Evolutionary conservation across 1,140 invertebrate species (phyloP).

Genomic region (Solenopsis invicta): DNA sequence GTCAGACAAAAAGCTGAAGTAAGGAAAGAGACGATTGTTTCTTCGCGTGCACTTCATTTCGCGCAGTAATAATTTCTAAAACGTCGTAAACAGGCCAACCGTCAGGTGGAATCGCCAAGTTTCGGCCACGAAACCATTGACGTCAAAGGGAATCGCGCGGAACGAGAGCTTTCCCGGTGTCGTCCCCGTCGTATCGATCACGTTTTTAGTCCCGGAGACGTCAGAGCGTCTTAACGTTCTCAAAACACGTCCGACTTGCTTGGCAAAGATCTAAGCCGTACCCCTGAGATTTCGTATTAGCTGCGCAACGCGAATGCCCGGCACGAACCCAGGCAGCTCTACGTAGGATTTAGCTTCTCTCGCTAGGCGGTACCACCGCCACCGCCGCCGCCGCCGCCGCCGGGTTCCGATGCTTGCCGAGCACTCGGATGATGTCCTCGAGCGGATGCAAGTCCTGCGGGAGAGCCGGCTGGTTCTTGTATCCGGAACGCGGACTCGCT

Average conservation of each 20-base stretch:
- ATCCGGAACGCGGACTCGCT: slow-evolving; percentile 24
- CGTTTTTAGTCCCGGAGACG: slow-evolving; percentile 11
- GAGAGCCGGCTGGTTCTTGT: slow-evolving; percentile 63
- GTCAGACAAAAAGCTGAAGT: neutral
- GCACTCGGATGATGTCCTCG: slow-evolving; percentile 77
- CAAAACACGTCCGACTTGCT: slow-evolving; percentile 62
- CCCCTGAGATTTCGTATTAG: slow-evolving; percentile 58
- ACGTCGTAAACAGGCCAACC: neutral
- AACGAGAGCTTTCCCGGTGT: neutral
- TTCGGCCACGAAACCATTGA: slow-evolving; percentile 31
- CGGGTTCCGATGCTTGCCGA: slow-evolving; percentile 70
- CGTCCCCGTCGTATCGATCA: slow-evolving; percentile 28
- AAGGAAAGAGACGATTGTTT: neutral
- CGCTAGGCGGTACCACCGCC: slow-evolving; percentile 3
- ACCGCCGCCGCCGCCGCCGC: neutral
- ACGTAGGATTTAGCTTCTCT: slow-evolving; percentile 60
- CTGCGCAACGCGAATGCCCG: slow-evolving; percentile 52
- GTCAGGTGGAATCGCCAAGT: neutral
- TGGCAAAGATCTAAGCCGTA: slow-evolving; percentile 64
- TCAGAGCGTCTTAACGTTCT: slow-evolving; percentile 35
- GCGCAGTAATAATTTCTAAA: slow-evolving; percentile 8
- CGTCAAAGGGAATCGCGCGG: slow-evolving; percentile 31
- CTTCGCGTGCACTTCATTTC: neutral
- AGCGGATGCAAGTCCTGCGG: slow-evolving; percentile 73
- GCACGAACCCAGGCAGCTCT: slow-evolving; percentile 57